These are phyloP conservation scores for Myotis vivesi DNA, from an alignment of 2,797 vertebrate species.

Conservation along the genomic window DNA sequence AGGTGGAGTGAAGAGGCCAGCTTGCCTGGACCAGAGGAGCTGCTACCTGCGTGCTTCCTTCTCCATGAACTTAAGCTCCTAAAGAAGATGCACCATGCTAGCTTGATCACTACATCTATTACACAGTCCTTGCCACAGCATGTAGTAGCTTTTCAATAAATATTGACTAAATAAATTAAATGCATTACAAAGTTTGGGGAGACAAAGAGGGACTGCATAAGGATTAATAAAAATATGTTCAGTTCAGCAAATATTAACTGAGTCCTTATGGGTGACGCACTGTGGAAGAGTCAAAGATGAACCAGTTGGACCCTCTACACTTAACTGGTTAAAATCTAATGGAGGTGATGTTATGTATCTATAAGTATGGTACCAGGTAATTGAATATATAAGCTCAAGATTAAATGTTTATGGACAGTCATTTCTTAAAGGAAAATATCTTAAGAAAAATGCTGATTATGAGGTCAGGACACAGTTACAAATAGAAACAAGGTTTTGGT, in stretches of 20 bases:
- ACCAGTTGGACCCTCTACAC: neutral
- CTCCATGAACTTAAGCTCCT: neutral
- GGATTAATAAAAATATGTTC: neutral
- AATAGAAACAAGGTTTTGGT: neutral
- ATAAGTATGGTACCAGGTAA: neutral
- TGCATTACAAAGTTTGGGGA: slow-evolving; percentile 5
- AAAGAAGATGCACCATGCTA: neutral
- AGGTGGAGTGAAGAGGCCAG: neutral
- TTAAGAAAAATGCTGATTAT: neutral
- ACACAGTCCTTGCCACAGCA: neutral
- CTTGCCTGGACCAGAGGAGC: neutral
- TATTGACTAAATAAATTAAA: slow-evolving; percentile 18
- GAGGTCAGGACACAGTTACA: neutral
- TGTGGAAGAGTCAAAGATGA: neutral
- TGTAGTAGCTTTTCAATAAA: slow-evolving; percentile 2
- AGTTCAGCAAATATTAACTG: slow-evolving; percentile 15
- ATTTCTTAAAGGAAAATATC: neutral
- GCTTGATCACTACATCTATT: neutral
- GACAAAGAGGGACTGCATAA: neutral
- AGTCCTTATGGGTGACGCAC: neutral
- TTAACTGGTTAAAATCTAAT: neutral
- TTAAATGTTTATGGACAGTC: neutral
- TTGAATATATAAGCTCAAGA: neutral
- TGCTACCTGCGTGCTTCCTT: neutral
- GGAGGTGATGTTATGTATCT: neutral